Base-by-base conservation (phyloP, 2,888 invertebrate genomes). In the Tipula unca region DNA sequence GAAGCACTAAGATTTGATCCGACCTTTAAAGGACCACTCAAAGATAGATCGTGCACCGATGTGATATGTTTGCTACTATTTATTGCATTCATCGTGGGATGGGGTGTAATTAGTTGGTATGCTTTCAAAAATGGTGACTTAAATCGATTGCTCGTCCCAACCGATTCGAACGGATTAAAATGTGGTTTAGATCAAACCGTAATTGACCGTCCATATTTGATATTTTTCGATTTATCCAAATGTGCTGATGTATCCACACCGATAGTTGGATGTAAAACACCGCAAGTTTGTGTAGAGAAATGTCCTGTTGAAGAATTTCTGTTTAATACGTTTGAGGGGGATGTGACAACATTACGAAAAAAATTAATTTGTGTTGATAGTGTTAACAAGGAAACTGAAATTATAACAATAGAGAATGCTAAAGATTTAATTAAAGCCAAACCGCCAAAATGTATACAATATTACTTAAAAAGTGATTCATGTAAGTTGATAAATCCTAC, bases 171-270 rank as follows among this genome's bases (percentile, higher is more conserved):
- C 13, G 97, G 97, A 4, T 92, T 93, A 35, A 94, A 95, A 87
- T 98, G 98, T 90, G 98, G 97, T 0, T 89, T 94, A 25, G 96
- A 96, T 89, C 92, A 93, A 0, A 92, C 91, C 13, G 94, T 96
- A 0, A 90, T 92, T 85, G 91, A 95, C 88, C 95, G 94, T 88
- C 92, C 93, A 29, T 94, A 94, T 89, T 92, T 97, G 25, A 93
- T 96, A 88, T 98, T 97, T 91, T 98, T 97, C 89, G 95, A 98
- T 91, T 91, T 96, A 87, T 93, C 95, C 0, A 92, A 94, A 89
- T 98, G 98, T 91, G 92, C 95, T 29, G 92, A 93, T 85, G 94
- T 95, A 0, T 91, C 93, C 0, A 94, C 95, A 20, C 93, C 96
- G 1, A 92, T 95, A 82, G 93, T 93, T 8, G 95, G 95, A 0